phyloP scores from a whole-genome alignment of 1,140 invertebrate species.

The Octopus bimaculoides region DNA sequence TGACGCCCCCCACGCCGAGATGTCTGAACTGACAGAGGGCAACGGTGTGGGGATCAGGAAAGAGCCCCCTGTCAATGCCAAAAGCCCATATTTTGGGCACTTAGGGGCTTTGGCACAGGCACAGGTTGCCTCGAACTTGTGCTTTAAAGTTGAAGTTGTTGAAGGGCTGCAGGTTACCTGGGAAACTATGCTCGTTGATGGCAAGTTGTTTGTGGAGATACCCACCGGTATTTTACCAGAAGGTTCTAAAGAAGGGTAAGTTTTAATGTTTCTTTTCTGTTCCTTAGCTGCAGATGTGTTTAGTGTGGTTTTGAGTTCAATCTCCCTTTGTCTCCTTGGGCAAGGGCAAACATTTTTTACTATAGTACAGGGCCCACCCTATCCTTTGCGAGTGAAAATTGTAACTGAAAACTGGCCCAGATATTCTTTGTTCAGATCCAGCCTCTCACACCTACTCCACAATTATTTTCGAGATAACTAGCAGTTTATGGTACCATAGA shows the following conservation, averaged over 20 bases:
- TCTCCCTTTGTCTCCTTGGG: too few relatives aligned
- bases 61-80: constrained; percentile 70
- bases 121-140: constrained; percentile 44
- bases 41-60: constrained; percentile 76
- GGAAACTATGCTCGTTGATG: constrained; percentile 77
- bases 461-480: too few relatives aligned
- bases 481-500: too few relatives aligned
- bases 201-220: constrained; percentile 80
- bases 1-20: constrained; percentile 65
- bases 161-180: constrained; percentile 72
- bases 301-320: too few relatives aligned
- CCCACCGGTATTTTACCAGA: constrained; percentile 79
- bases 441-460: too few relatives aligned
- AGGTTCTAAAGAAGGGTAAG: constrained; percentile 77
- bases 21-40: constrained; percentile 71
- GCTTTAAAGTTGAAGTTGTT: constrained; percentile 75
- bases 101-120: constrained; percentile 21
- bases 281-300: too few relatives aligned
- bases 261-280: too few relatives aligned
- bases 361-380: too few relatives aligned
- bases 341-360: too few relatives aligned
- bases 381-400: too few relatives aligned
- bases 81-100: constrained; percentile 20
- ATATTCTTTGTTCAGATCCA: too few relatives aligned
- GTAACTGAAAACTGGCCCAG: too few relatives aligned